Conservation (phyloP, 2,113 vertebrate genomes). For the Cebidichthys violaceus region DNA sequence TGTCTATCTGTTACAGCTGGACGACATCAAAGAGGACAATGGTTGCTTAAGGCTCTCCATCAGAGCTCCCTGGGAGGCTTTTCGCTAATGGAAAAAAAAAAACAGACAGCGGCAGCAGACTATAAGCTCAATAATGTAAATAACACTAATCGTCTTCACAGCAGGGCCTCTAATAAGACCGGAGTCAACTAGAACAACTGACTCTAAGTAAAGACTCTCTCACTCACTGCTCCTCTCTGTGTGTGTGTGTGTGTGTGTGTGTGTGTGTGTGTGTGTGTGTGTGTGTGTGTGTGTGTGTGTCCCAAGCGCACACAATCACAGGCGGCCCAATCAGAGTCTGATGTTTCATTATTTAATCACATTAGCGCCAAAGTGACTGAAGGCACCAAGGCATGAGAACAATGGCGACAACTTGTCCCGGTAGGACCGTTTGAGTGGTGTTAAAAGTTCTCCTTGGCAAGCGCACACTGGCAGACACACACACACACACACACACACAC, state of each 20-base stretch:
- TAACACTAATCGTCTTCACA: constrained; percentile 62
- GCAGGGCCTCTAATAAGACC: constrained; percentile 45
- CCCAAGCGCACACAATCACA: constrained; percentile 14
- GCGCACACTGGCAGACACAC: neutral
- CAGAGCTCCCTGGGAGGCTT: constrained; percentile 39
- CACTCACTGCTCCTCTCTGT: constrained; percentile 1
- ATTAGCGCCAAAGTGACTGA: constrained; percentile 30
- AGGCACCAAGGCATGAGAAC: constrained; percentile 6
- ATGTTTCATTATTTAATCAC: constrained; percentile 35
- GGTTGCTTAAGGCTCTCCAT: constrained; percentile 52
- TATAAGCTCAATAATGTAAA: constrained; percentile 66
- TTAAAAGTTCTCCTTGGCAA: constrained; percentile 5
- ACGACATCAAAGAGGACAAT: constrained; percentile 60
- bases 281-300: no score
- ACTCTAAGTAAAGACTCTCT: constrained; percentile 27
- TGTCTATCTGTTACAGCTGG: constrained; percentile 60
- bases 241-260: no score
- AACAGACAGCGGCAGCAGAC: constrained; percentile 42
- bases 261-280: no score
- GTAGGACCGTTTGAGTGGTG: constrained; percentile 11
- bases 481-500: neutral
- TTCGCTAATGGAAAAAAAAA: constrained; percentile 67
- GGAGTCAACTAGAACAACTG: constrained; percentile 34
- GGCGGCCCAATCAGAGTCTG: constrained; percentile 11
- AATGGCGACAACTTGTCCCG: constrained; percentile 4